Evolutionary conservation across 2,113 vertebrate species (phyloP).

Genomic region (Chloroceryle aenea): DNA sequence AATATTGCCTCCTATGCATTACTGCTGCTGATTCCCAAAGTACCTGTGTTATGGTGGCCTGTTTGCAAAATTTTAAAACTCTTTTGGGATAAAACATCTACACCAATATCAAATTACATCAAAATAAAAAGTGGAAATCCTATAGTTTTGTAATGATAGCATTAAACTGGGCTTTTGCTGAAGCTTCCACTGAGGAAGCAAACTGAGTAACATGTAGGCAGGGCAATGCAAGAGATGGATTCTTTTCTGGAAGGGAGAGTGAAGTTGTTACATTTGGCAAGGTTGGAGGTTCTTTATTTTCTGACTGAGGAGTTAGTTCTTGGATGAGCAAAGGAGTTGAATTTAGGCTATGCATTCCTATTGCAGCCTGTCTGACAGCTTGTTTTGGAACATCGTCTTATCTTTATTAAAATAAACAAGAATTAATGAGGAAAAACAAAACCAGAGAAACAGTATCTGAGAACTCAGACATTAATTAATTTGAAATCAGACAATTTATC

Average conservation of each 20-base stretch:
- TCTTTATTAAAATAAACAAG: background rate
- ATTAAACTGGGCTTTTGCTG: background rate
- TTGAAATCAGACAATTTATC: background rate
- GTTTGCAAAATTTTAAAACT: background rate
- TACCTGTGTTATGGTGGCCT: background rate
- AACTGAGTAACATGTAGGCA: background rate
- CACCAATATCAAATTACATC: background rate
- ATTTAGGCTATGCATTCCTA: background rate
- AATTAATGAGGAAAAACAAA: background rate
- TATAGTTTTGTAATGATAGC: background rate
- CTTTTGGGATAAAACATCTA: background rate
- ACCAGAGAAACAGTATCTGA: constrained; percentile 3
- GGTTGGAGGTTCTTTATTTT: background rate
- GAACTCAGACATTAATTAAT: background rate
- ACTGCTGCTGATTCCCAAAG: background rate
- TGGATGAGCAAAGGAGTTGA: background rate
- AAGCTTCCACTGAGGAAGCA: background rate
- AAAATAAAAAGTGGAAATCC: background rate
- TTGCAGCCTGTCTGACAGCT: background rate
- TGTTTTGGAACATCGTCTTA: background rate
- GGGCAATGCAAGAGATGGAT: background rate
- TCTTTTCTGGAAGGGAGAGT: background rate
- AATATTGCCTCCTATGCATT: background rate
- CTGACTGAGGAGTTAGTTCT: background rate
- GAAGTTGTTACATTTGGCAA: background rate